Evolutionary conservation across 2,888 invertebrate genomes (phyloP).

Genomic region (Panzeria rudis): DNA sequence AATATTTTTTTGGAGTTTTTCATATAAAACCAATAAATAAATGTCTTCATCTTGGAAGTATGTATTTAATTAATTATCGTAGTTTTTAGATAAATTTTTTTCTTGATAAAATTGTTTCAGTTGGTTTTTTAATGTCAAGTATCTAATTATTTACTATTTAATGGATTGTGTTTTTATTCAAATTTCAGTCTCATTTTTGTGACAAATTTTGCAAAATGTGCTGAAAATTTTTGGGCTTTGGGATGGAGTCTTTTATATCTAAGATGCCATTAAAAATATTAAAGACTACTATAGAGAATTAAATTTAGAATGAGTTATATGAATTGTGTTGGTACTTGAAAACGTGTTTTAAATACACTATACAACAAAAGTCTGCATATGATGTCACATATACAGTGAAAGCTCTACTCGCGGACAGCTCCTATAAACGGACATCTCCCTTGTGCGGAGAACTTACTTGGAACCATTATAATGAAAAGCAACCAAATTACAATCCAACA

Average conservation of each 20-base stretch:
- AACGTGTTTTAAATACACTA: background rate
- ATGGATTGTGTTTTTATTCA: constrained; percentile 59
- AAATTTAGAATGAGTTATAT: constrained; percentile 17
- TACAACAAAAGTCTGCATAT: constrained; percentile 1
- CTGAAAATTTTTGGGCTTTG: constrained; percentile 29
- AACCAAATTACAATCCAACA: no score
- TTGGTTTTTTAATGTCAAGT: constrained; percentile 32
- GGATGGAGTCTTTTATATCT: background rate
- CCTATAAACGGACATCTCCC: background rate
- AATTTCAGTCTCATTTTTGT: constrained; percentile 70
- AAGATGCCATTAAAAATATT: background rate
- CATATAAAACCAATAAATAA: constrained; percentile 60
- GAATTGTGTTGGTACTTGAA: constrained; percentile 9
- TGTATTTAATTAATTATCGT: background rate
- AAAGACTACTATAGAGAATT: background rate
- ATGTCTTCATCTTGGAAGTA: constrained; percentile 63
- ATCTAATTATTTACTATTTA: constrained; percentile 17
- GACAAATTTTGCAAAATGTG: constrained; percentile 66
- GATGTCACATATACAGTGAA: no score
- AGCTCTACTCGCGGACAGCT: no score
- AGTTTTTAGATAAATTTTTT: constrained; percentile 25
- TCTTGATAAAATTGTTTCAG: constrained; percentile 23
- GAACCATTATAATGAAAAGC: no score
- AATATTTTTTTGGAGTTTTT: constrained; percentile 35
- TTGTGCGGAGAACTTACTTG: no score